Percentiles rank a stretch among this genome's conserved stretches.
Conservation (phyloP, 1,140 invertebrate genomes). For the Euwallacea fornicatus region DNA sequence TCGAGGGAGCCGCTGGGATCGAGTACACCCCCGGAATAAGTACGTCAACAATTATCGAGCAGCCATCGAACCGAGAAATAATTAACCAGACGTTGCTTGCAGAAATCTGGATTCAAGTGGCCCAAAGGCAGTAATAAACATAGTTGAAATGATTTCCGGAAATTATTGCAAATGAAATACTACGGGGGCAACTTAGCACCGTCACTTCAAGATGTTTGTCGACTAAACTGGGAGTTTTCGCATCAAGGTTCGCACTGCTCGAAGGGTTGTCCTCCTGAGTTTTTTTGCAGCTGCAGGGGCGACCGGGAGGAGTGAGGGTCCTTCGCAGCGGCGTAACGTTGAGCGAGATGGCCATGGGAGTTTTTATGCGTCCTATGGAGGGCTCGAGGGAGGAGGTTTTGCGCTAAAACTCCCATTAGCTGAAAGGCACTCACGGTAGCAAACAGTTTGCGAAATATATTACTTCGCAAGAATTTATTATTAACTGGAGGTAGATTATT, state of each 20-base stretch:
- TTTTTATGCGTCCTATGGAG: too few relatives aligned
- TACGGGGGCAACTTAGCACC: slow-evolving; percentile 1
- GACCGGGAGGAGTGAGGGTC: too few relatives aligned
- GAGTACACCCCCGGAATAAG: too few relatives aligned
- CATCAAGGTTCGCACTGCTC: not conserved
- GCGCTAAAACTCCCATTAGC: not conserved
- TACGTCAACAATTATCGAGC: too few relatives aligned
- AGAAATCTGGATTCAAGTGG: slow-evolving; percentile 12
- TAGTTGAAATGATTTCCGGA: slow-evolving; percentile 12
- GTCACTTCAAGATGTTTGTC: slow-evolving; percentile 5
- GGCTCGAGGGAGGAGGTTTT: too few relatives aligned
- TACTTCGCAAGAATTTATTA: slow-evolving; percentile 11
- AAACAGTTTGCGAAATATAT: not conserved
- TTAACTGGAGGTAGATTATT: slow-evolving; percentile 21
- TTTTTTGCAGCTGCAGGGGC: too few relatives aligned
- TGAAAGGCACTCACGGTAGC: not conserved
- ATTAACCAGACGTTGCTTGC: not conserved
- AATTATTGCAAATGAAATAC: slow-evolving; percentile 19
- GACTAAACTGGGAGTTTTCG: not conserved
- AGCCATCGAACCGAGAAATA: not conserved
- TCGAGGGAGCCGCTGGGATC: too few relatives aligned
- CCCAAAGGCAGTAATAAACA: slow-evolving; percentile 14
- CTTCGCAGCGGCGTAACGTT: too few relatives aligned
- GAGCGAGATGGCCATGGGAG: too few relatives aligned
- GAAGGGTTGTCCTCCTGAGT: too few relatives aligned